Percentiles rank a stretch among this genome's conserved stretches.
phyloP scores from a whole-genome alignment of 2,797 vertebrate genomes.

The Bradypodion ventrale region DNA sequence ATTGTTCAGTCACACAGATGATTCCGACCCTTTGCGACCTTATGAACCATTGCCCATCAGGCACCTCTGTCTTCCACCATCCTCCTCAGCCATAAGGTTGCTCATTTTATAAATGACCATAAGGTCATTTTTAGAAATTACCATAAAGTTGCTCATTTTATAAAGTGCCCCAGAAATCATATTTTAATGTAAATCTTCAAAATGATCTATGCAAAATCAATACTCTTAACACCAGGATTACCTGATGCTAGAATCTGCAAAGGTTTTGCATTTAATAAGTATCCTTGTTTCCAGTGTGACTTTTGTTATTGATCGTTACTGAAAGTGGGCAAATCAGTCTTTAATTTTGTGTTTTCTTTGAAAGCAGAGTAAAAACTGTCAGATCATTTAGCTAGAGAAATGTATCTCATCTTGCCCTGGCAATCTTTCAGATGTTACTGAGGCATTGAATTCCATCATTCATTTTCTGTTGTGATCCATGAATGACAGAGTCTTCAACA shows the following conservation, averaged over 20 bases:
- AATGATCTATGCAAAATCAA: neutral
- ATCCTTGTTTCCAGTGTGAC: neutral
- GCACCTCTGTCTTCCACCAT: too few relatives aligned
- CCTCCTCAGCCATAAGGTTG: too few relatives aligned
- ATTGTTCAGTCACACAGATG: too few relatives aligned
- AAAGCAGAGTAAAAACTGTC: slow-evolving; percentile 4
- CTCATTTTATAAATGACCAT: too few relatives aligned
- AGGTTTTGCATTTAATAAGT: neutral
- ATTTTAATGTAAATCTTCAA: neutral
- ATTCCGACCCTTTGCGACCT: too few relatives aligned
- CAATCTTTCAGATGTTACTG: slow-evolving; percentile 16
- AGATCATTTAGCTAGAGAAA: neutral
- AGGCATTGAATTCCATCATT: neutral
- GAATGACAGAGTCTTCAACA: slow-evolving; percentile 8
- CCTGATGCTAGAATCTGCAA: neutral
- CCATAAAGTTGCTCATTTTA: neutral
- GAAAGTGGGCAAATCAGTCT: neutral
- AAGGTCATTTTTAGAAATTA: too few relatives aligned
- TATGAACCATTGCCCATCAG: too few relatives aligned
- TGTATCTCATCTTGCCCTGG: slow-evolving; percentile 15
- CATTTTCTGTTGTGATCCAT: slow-evolving; percentile 5
- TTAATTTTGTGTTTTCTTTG: neutral
- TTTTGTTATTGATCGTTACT: neutral
- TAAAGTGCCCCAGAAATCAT: neutral
- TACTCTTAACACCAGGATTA: neutral